Conservation (phyloP, 2,113 vertebrate species). For the Rhea pennata region DNA sequence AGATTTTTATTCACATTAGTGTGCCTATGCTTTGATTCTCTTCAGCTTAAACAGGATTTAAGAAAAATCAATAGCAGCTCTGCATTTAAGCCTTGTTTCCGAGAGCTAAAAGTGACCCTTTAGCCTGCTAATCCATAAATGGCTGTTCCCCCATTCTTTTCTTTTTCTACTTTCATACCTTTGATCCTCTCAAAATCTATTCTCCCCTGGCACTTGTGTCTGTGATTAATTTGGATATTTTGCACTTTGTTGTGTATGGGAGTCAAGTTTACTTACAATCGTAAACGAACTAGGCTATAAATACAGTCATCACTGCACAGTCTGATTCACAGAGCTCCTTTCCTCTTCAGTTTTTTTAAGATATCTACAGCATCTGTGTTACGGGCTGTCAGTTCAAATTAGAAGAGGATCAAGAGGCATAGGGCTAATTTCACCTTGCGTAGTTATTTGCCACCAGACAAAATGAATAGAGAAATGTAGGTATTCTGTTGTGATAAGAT, state of each 20-base stretch:
- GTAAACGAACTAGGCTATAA: constrained; percentile 26
- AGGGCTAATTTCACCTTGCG: neutral
- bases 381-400: neutral
- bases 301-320: constrained; percentile 10
- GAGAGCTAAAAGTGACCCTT: neutral
- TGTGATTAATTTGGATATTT: constrained; percentile 52
- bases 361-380: neutral
- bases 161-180: constrained; percentile 18
- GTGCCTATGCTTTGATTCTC: constrained; percentile 4
- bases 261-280: constrained; percentile 31
- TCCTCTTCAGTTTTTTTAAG: neutral
- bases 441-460: neutral
- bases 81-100: constrained; percentile 21
- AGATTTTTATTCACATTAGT: neutral
- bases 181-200: constrained; percentile 25
- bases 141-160: neutral
- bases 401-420: neutral
- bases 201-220: neutral
- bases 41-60: constrained; percentile 21
- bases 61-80: constrained; percentile 27
- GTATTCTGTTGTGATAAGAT: neutral
- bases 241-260: constrained; percentile 27
- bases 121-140: constrained; percentile 4
- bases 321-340: neutral
- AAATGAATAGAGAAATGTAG: neutral